A percentile compares a stretch with the other conserved stretches of the same genome.
phyloP scores from a whole-genome alignment of 2,113 vertebrate species.

The Morone saxatilis region DNA sequence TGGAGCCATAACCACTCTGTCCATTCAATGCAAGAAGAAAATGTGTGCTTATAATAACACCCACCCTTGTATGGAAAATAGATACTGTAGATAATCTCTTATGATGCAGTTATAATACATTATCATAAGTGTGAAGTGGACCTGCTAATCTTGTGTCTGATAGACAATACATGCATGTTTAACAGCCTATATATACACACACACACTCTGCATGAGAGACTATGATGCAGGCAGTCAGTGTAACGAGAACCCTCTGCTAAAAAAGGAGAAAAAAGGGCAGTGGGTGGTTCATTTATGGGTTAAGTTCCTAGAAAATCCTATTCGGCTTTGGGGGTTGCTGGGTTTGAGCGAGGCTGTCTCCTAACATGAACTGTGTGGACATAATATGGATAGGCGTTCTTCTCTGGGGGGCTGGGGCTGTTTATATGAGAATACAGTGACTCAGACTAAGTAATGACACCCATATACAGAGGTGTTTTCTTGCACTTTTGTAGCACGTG shows the following conservation, averaged over 20 bases:
- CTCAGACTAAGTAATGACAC: neutral
- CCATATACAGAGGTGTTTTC: neutral
- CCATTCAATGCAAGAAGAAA: neutral
- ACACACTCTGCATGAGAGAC: neutral
- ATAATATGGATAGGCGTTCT: neutral
- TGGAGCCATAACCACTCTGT: neutral
- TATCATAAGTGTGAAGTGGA: neutral
- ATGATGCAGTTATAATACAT: neutral
- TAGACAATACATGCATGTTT: neutral
- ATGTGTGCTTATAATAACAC: conserved; percentile 6
- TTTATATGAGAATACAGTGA: conserved; percentile 9
- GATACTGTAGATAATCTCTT: neutral
- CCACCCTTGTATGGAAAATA: neutral
- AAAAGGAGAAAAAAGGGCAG: conserved; percentile 10
- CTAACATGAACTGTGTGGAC: neutral
- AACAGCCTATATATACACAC: neutral
- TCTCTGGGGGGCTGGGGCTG: neutral
- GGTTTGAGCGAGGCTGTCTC: conserved; percentile 44
- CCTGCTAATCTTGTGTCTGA: neutral
- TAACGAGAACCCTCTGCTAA: conserved; percentile 34
- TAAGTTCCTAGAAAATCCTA: conserved; percentile 65
- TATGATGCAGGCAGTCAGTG: conserved; percentile 11
- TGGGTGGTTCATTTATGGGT: conserved; percentile 43
- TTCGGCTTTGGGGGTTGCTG: neutral
- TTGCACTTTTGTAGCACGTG: neutral